phyloP scores from a whole-genome alignment of 2,113 vertebrate genomes.

The Haemorhous mexicanus region DNA sequence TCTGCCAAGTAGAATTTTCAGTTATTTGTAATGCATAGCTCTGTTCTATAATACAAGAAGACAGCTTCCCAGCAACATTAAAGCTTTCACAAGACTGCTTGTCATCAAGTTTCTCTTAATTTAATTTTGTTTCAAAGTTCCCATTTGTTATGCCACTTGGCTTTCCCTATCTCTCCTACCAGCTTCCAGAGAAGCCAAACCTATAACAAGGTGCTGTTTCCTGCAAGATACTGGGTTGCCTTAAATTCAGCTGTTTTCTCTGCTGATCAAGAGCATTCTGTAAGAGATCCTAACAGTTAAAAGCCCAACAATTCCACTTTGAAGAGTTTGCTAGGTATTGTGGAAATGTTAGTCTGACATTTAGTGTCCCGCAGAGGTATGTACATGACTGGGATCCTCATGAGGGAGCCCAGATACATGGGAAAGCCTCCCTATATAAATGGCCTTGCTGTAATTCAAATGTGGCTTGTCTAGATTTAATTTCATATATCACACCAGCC shows the following conservation, averaged over 20 bases:
- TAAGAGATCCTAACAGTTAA: background rate
- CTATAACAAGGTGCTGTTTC: background rate
- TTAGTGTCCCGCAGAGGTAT: background rate
- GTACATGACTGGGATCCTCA: background rate
- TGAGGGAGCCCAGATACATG: background rate
- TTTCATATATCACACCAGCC: background rate
- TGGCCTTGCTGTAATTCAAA: background rate
- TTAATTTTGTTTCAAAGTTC: background rate
- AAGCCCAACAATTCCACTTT: background rate
- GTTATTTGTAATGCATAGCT: background rate
- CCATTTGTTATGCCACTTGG: background rate
- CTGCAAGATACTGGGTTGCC: background rate
- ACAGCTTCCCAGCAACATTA: background rate
- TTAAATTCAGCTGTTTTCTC: background rate
- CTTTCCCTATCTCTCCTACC: background rate
- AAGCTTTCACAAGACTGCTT: background rate
- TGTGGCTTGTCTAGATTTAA: background rate
- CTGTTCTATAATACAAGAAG: background rate
- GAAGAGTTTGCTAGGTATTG: background rate
- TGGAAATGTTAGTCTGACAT: background rate
- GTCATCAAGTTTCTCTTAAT: background rate
- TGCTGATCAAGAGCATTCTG: background rate
- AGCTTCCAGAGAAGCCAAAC: background rate
- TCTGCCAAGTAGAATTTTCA: background rate
- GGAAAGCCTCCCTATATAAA: background rate